Conservation (phyloP, 2,113 vertebrate species). For the Cranoglanis bouderius region DNA sequence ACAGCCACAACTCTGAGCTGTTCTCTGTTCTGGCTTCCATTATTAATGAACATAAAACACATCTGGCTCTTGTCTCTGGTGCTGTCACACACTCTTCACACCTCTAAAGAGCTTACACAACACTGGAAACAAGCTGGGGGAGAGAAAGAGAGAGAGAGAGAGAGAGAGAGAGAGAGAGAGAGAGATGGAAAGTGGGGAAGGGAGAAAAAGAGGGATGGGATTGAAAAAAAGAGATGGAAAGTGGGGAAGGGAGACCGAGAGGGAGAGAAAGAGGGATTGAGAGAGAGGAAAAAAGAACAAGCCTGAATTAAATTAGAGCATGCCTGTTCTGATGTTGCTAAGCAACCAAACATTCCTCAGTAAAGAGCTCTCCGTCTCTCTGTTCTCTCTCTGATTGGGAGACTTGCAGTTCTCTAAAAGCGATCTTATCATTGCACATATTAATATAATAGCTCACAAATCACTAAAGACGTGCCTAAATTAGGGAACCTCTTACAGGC, state of each 20-base stretch:
- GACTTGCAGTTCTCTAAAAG: slow-evolving; percentile 31
- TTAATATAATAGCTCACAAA: neutral
- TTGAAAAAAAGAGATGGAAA: slow-evolving; percentile 6
- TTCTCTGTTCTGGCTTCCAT: slow-evolving; percentile 6
- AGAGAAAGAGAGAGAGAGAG: neutral
- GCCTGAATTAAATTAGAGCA: slow-evolving; percentile 60
- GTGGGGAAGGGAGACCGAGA: neutral
- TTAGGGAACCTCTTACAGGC: neutral
- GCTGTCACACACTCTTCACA: slow-evolving; percentile 49
- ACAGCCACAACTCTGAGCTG: neutral
- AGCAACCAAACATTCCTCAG: slow-evolving; percentile 59
- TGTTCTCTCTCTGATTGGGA: neutral
- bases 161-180: slow-evolving; percentile 4
- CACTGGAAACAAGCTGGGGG: slow-evolving; percentile 21
- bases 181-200: neutral
- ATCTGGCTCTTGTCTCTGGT: slow-evolving; percentile 30
- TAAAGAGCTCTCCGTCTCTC: slow-evolving; percentile 45
- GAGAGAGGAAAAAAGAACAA: slow-evolving; percentile 36
- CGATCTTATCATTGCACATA: slow-evolving; percentile 39
- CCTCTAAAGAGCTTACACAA: slow-evolving; percentile 51
- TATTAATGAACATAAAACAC: slow-evolving; percentile 26
- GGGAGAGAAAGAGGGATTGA: neutral
- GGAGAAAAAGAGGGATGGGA: neutral
- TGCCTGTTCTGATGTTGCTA: slow-evolving; percentile 60
- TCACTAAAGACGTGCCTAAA: slow-evolving; percentile 5